Evolutionary conservation across 1,140 invertebrate species (phyloP), one percentile per base, ranked within the genome.

Genomic region (Neocloeon triangulifer): DNA sequence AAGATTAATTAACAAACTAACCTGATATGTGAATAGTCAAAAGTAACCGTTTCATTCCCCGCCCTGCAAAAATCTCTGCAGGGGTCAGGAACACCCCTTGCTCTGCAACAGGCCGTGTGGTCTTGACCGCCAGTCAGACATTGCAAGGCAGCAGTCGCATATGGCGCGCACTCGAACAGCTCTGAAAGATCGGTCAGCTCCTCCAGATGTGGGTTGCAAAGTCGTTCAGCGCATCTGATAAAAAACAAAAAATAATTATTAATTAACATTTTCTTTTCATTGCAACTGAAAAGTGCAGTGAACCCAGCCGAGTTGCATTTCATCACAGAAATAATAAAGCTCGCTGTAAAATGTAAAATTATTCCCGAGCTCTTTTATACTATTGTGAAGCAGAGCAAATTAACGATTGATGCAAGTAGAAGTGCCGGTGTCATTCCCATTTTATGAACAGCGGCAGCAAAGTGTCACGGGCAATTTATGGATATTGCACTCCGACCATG

Each of bases 151-250:
- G 69, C 65, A 0, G 67, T 62, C 2, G 75, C 73, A 73, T 74
- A 81, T 0, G 78, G 75, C 0, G 78, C 78, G 49, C 79, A 84
- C 18, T 81, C 78, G 69, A 84, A 80, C 40, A 81, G 55, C 48
- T 82, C 77, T 35, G 64, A 61, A 19, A 73, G 55, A 36, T 63
- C 64, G 2, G 64, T 59, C 18, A 58, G 50, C 30, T 62, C 60
- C 2, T 64, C 56, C 34, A 67, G 60, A 15, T 63, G 60, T 1
- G 77, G 74, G 48, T 81, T 75, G 42, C 79, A 84, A 32, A 85
- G 57, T 40, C 73, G 76, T 37, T 72, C 65, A 1, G 81, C 47
- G 45, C 79, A 85, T 19, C 59, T 49, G 32, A 18, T 15, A 15
- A 2, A 27, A 15, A 13, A 29, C 20, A 33, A 27, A 5, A 22